Base-by-base conservation (phyloP, 2,888 invertebrate species). In the Odontomyia ornata region DNA sequence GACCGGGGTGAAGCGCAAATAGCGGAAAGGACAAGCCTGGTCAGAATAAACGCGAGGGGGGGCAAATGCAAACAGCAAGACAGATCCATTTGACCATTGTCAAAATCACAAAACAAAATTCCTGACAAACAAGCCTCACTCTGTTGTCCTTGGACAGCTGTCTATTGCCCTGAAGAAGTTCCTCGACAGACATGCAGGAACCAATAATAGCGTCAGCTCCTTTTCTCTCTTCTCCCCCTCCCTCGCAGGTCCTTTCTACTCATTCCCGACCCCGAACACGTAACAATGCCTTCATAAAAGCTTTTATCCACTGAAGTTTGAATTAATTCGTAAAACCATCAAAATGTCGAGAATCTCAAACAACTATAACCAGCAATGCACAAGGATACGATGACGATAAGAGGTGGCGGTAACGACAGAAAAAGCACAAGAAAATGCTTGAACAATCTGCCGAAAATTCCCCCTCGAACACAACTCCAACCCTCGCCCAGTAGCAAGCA, bases 281-380 rank as follows among this genome's bases (percentile, higher is more conserved):
- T 56, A 73, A 73, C 73, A 43, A 43, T 36, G 11, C 56, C n/a
- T 46, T 56, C 56, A 72, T 57, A 73, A 73, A 73, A 73, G 73
- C 60, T 73, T 27, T 73, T 73, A 73, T 73, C 57, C 73, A 36
- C 73, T 13, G 25, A 73, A 73, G 73, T 73, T 73, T 60, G 73
- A 73, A 73, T 73, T 73, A 73, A 73, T 73, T 60, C 60, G 73
- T 73, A 73, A 60, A 43, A 73, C 73, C 73, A 73, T 73, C 73
- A 73, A 73, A 73, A 73, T 60, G 30, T 52, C 60, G 60, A 36
- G 57, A 73, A 36, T 60, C 36, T 43, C 52, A 69, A 36, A 47
- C 56, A 73, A 57, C 57, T 21, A 73, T 73, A 60, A 60, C 69
- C 23, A 46, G 23, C 18, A 69, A 21, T 30, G 47, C 46, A 60